Evolutionary conservation across 1,140 invertebrate species (phyloP).

Genomic region (Nomia melanderi): DNA sequence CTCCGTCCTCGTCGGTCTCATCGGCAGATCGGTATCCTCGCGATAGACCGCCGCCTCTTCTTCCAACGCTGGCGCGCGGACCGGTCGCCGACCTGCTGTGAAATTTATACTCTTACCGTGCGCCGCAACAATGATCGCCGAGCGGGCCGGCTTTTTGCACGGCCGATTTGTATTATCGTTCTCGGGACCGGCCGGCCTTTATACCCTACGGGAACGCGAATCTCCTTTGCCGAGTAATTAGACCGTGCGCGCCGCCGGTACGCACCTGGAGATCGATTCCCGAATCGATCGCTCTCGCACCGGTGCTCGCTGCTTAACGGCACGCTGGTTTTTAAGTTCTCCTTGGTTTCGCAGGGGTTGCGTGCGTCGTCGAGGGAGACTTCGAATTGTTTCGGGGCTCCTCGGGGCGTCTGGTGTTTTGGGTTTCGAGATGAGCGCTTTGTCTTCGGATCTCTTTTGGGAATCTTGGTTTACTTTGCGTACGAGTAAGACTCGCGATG

Average conservation of each 20-base stretch:
- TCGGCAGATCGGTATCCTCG: constrained; percentile 1
- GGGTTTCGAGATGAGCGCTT: too few species aligned
- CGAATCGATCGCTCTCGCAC: constrained; percentile 7
- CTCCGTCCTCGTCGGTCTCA: neutral
- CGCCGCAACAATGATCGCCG: constrained; percentile 64
- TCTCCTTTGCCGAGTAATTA: constrained; percentile 61
- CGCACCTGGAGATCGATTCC: constrained; percentile 37
- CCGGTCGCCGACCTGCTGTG: constrained; percentile 65
- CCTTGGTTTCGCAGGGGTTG: too few species aligned
- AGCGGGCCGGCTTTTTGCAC: constrained; percentile 58
- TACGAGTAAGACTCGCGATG: too few species aligned
- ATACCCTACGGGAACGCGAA: constrained; percentile 37
- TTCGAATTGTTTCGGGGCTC: neutral
- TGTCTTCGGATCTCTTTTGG: too few species aligned
- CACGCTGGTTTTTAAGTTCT: neutral
- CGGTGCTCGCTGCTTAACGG: neutral
- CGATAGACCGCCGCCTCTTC: constrained; percentile 18
- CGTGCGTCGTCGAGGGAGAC: too few species aligned
- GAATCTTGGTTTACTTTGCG: too few species aligned
- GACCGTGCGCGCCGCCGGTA: constrained; percentile 33
- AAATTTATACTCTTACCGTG: constrained; percentile 72
- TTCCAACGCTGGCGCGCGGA: constrained; percentile 31
- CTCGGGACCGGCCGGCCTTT: constrained; percentile 35
- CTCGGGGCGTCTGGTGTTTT: too few species aligned
- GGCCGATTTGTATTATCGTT: constrained; percentile 62